phyloP scores from a whole-genome alignment of 1,140 invertebrate species.

The Zaprionus inermis region DNA sequence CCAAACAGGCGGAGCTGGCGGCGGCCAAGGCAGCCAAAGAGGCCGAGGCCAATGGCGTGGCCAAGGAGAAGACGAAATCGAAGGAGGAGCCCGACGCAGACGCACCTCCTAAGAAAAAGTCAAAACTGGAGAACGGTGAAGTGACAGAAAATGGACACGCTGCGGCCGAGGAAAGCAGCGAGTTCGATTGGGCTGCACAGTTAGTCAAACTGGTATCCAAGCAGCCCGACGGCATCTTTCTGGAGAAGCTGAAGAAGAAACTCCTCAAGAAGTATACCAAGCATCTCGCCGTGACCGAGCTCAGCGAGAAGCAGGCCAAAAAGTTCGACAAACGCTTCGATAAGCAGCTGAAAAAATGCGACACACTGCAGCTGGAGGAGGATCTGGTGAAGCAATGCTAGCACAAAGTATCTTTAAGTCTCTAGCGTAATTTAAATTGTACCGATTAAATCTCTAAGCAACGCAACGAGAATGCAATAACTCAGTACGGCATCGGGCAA shows the following conservation, averaged over 20 bases:
- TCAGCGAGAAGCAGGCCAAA: constrained; percentile 71
- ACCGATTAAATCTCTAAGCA: constrained; percentile 66
- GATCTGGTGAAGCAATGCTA: constrained; percentile 64
- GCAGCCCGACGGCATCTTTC: constrained; percentile 66
- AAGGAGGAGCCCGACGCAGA: constrained; percentile 26
- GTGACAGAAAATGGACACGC: constrained; percentile 5
- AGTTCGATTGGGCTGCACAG: constrained; percentile 64
- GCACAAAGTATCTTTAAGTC: constrained; percentile 10
- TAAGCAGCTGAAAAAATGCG: constrained; percentile 69
- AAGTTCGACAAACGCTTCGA: constrained; percentile 77
- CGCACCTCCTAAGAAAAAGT: constrained; percentile 65
- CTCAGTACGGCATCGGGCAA: background rate
- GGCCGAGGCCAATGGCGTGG: constrained; percentile 12
- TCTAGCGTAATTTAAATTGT: constrained; percentile 47
- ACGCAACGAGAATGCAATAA: constrained; percentile 7
- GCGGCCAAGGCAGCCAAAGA: constrained; percentile 52
- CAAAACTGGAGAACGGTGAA: constrained; percentile 74
- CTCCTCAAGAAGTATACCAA: constrained; percentile 86
- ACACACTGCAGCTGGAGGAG: constrained; percentile 54
- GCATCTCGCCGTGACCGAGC: constrained; percentile 50
- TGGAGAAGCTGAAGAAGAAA: constrained; percentile 85
- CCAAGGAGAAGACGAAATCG: background rate
- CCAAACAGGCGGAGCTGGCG: constrained; percentile 67
- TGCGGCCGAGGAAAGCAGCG: constrained; percentile 17
- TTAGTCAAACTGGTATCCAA: constrained; percentile 58